Base-by-base conservation (phyloP, 2,888 invertebrate species). In the Coleophora flavipennella region DNA sequence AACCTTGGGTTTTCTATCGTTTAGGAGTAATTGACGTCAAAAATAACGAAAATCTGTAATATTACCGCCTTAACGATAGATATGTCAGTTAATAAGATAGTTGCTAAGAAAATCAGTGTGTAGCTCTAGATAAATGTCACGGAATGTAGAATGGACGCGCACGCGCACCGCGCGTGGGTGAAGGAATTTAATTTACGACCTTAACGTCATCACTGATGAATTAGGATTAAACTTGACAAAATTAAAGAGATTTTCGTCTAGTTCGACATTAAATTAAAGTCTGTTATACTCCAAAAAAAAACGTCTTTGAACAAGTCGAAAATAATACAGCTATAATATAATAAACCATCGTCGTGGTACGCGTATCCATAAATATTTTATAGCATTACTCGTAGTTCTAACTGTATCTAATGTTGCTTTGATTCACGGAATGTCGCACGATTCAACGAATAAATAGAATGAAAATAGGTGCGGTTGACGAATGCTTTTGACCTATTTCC, bases 121-220 rank as follows among this genome's bases (percentile, higher is more conserved):
- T n/a, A n/a, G n/a, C n/a, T n/a, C 3, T 20, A 20, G 20, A 20
- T 6, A 3, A 20, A 6, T 20, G 20, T 20, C 20, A 20, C 20
- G 3, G 29, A 29, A 10, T 29, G 48, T 46, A 48, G 47, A 49
- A 40, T 51, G 49, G 42, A 38, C 35, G 6, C 20, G 52, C 51
- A 48, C 50, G 49, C 51, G 51, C 49, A 43, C 41, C 48, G 54
- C 52, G 71, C 67, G 76, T 77, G 72, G 66, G 75, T 53, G 62
- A 54, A 67, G 66, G 64, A 67, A 72, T 69, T 64, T 76, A 71
- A 73, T 76, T 70, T 74, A 75, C 69, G 67, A 68, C 59, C 61
- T 57, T 54, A 67, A 67, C 59, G 59, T 61, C 55, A 54, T 55
- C 49, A 53, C 62, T 71, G 69, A 67, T 72, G 61, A 69, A n/a